Percentiles rank a stretch among this genome's conserved stretches.
phyloP scores from a whole-genome alignment of 2,888 invertebrate species.

The Chorisops tibialis region DNA sequence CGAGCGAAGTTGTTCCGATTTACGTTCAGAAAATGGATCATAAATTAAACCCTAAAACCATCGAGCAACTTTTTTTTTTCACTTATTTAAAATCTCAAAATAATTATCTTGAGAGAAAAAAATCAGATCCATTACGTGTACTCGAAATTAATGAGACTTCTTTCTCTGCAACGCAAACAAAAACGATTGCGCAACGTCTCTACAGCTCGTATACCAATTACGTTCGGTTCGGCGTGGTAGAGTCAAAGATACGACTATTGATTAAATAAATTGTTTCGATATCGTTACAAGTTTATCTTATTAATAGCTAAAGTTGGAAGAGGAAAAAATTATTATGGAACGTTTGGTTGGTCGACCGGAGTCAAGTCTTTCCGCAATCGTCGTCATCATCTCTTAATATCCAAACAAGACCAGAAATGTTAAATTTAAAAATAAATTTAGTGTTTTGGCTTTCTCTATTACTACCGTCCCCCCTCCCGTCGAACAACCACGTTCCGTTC shows the following conservation, averaged over 20 bases:
- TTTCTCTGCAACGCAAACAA: conserved; percentile 2
- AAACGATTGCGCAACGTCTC: conserved; percentile 15
- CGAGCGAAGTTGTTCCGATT: no score
- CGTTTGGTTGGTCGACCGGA: background rate
- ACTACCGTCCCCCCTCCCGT: background rate
- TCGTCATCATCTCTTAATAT: conserved; percentile 2
- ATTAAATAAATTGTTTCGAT: conserved; percentile 25
- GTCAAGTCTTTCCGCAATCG: conserved; percentile 8
- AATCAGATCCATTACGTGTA: conserved; percentile 7
- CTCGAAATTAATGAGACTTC: conserved; percentile 11
- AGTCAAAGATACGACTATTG: conserved; percentile 17
- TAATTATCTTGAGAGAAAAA: conserved; percentile 17
- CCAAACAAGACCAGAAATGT: conserved; percentile 19
- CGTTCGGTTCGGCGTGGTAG: conserved; percentile 3
- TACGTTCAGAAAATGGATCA: no score
- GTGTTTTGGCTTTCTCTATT: conserved; percentile 13
- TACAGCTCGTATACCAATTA: conserved; percentile 1
- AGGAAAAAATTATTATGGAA: conserved; percentile 21
- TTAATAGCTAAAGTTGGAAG: conserved; percentile 23
- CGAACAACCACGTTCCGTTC: background rate
- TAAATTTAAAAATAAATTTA: conserved; percentile 23
- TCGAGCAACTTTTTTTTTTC: no score
- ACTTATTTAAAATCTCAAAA: background rate
- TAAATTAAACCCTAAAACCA: no score
- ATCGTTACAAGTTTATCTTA: conserved; percentile 25